These are phyloP conservation scores for Polyommatus iphigenia DNA, from an alignment of 2,888 invertebrate genomes.

Conservation along the genomic window DNA sequence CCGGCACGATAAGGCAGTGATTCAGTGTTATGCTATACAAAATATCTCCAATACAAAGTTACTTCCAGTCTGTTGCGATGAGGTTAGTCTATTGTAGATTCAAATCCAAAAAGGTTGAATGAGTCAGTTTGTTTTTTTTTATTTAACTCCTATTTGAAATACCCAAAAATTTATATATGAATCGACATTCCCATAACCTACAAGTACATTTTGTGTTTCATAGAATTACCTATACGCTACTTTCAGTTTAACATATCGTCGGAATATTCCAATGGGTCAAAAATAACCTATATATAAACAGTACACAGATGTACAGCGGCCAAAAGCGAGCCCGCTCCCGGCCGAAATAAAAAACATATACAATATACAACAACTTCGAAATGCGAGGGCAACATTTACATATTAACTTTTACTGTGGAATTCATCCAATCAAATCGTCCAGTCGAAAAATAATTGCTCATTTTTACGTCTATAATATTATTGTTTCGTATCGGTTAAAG, in stretches of 20 bases:
- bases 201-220: conserved; percentile 75
- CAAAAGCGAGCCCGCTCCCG: conserved; percentile 53
- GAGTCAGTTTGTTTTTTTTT: conserved; percentile 68
- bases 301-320: conserved; percentile 49
- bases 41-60: conserved; percentile 76
- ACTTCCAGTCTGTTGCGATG: conserved; percentile 77
- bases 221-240: conserved; percentile 76
- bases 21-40: conserved; percentile 76
- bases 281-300: conserved; percentile 61
- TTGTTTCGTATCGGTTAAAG: conserved; percentile 45
- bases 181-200: conserved; percentile 78
- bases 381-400: conserved; percentile 68
- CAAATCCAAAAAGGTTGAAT: conserved; percentile 79
- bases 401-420: conserved; percentile 46
- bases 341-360: conserved; percentile 55
- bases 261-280: conserved; percentile 71
- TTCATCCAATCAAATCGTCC: conserved; percentile 60
- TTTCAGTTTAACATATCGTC: conserved; percentile 69
- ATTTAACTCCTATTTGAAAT: conserved; percentile 74
- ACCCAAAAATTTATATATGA: conserved; percentile 70
- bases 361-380: conserved; percentile 67
- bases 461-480: conserved; percentile 41
- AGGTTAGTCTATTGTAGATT: conserved; percentile 78
- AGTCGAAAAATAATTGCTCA: conserved; percentile 60
- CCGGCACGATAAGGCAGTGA: conserved; percentile 80